Base-by-base conservation (phyloP, 2,888 invertebrate genomes). In the Hofmannophila pseudospretella region DNA sequence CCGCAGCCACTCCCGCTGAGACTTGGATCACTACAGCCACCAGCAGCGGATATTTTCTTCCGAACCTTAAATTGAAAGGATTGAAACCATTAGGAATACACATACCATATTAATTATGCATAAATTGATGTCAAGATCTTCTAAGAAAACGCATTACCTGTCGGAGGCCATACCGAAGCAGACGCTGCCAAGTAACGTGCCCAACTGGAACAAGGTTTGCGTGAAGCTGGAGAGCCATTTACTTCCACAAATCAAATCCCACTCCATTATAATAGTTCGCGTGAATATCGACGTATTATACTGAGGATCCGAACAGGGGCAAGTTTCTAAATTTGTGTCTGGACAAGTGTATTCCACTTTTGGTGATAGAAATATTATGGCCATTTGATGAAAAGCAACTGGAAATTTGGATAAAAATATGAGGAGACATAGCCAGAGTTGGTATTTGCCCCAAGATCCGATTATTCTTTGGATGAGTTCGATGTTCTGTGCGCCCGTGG, bases 181-280 rank as follows among this genome's bases (percentile, higher is more conserved):
- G 33, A 94, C 87, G 60, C 92, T 93, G 28, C 94, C 94, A 19
- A 92, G 53, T 53, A 94, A 78, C 32, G 93, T 90, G 19, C 94
- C 94, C 39, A 92, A 68, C 90, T 94, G 94, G 39, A 93, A 92
- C 38, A 93, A 68, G 4, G 92, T 92, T 71, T 94, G 94, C 0
- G 92, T 91, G 14, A 93, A 79, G 58, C 92, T 91, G 1, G 90
- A 87, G 42, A 93, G 70, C 74, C 91, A 90, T 32, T 84, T 81
- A 28, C 76, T 88, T 2, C 89, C 88, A 65, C 94, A 94, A 13
- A 94, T 92, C 43, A 95, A 81, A 65, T 92, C 85, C 93, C 93
- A 95, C 88, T 94, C 90, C 37, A 90, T 91, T 39, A 89, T 87
- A 10, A 94, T 93, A 0, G 93, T 93, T 48, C 90, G 89, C 1